phyloP scores from a whole-genome alignment of 2,113 vertebrate species.

The Vulpes vulpes region DNA sequence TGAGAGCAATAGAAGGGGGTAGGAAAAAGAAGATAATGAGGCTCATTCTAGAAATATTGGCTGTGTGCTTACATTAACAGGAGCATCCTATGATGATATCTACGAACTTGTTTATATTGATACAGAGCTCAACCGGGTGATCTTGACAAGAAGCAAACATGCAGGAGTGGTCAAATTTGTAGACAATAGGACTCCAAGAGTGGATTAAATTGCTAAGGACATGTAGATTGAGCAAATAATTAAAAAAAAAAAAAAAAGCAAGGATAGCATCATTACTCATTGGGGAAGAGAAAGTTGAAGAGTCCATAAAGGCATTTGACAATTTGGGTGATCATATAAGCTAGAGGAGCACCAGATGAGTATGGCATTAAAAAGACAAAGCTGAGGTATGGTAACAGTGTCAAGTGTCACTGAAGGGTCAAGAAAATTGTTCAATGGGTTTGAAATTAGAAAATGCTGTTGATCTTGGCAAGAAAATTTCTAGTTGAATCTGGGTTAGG shows the following conservation, averaged over 20 bases:
- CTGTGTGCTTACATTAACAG: not conserved
- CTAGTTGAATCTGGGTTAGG: not conserved
- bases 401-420: not conserved
- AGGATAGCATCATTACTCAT: not conserved
- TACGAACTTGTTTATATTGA: not conserved
- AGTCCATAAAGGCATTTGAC: not conserved
- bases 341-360: rapidly evolving
- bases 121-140: not conserved
- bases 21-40: not conserved
- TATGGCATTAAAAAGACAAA: not conserved
- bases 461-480: not conserved
- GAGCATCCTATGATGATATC: rapidly evolving
- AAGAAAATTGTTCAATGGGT: not conserved
- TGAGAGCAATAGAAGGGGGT: not conserved
- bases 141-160: not conserved
- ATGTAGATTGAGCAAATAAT: not conserved
- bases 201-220: not conserved
- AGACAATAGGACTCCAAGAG: not conserved
- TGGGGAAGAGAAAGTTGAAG: not conserved
- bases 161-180: not conserved
- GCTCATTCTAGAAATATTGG: not conserved
- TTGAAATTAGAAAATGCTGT: not conserved
- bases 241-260: not conserved
- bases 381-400: rapidly evolving
- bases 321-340: not conserved